A percentile compares a stretch with the other conserved stretches of the same genome.
phyloP scores from a whole-genome alignment of 2,888 invertebrate species.

The Trichogramma evanescens region DNA sequence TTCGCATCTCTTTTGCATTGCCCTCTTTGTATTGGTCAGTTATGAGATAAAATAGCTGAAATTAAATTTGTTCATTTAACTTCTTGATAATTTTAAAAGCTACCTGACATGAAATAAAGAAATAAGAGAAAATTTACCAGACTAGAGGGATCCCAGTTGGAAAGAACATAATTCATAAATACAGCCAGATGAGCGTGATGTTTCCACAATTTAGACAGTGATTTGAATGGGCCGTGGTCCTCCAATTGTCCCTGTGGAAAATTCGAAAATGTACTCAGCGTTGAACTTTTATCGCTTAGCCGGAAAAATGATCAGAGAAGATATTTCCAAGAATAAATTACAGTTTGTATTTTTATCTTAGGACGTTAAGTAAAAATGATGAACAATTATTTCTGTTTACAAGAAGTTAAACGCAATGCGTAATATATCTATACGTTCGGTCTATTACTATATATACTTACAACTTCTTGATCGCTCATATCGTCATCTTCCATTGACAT shows the following conservation, averaged over 20 bases:
- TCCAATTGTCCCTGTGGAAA: slow-evolving; percentile 62
- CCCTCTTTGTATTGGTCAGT: slow-evolving; percentile 85
- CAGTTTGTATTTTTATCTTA: too few species aligned
- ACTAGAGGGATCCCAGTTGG: slow-evolving; percentile 74
- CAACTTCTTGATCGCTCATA: slow-evolving; percentile 77
- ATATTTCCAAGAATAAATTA: too few species aligned
- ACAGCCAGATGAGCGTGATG: slow-evolving; percentile 89
- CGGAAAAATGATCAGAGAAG: too few species aligned
- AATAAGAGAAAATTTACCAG: slow-evolving; percentile 48
- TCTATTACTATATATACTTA: slow-evolving; percentile 43
- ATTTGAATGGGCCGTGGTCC: slow-evolving; percentile 84
- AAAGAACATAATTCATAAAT: slow-evolving; percentile 84
- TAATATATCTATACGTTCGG: too few species aligned
- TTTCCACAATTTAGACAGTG: slow-evolving; percentile 71
- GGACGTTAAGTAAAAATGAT: too few species aligned
- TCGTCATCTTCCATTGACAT: slow-evolving; percentile 96
- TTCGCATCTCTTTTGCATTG: slow-evolving; percentile 81
- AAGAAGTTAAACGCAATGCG: too few species aligned
- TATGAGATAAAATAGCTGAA: slow-evolving; percentile 76
- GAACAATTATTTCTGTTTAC: too few species aligned
- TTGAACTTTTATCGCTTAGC: too few species aligned
- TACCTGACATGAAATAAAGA: not conserved
- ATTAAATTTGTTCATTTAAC: slow-evolving; percentile 25
- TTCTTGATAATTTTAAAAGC: not conserved
- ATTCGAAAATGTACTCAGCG: not conserved